Conservation (phyloP, 2,797 vertebrate genomes). For the Ctenopoma kingsleyae region DNA sequence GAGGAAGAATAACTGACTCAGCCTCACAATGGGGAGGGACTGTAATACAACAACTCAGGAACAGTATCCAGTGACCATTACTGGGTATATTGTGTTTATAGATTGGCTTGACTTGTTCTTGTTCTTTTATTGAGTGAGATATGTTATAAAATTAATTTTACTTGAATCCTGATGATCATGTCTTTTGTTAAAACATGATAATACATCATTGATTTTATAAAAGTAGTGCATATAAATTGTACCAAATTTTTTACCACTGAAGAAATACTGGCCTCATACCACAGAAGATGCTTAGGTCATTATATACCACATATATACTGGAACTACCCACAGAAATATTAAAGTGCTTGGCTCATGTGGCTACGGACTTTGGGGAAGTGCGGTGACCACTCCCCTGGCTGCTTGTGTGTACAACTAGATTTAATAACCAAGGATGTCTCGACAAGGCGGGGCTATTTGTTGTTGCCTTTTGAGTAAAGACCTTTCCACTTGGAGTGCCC, state of each 20-base stretch:
- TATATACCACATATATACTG: background rate
- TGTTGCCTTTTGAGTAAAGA: fast-evolving
- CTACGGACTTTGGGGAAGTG: slow-evolving; percentile 44
- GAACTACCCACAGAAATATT: background rate
- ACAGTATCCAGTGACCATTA: background rate
- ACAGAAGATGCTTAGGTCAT: background rate
- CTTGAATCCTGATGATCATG: background rate
- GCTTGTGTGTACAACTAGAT: background rate
- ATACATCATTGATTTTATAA: background rate
- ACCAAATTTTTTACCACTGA: no score
- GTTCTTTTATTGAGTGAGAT: no score
- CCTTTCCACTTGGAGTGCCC: slow-evolving; percentile 11
- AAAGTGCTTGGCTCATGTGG: slow-evolving; percentile 22
- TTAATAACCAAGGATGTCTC: fast-evolving
- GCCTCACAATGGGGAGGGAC: slow-evolving; percentile 34
- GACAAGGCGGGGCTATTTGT: slow-evolving; percentile 38
- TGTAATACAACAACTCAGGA: slow-evolving; percentile 15
- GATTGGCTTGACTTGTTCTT: slow-evolving; percentile 11
- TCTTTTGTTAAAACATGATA: background rate
- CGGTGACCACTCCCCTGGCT: slow-evolving; percentile 54
- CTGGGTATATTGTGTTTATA: background rate
- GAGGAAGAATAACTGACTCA: slow-evolving; percentile 71
- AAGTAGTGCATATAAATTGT: background rate
- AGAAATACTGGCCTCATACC: background rate
- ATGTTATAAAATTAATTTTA: background rate